These are phyloP conservation scores for Vulpes ferrilata DNA, from an alignment of 2,113 vertebrate species.

Conservation along the genomic window DNA sequence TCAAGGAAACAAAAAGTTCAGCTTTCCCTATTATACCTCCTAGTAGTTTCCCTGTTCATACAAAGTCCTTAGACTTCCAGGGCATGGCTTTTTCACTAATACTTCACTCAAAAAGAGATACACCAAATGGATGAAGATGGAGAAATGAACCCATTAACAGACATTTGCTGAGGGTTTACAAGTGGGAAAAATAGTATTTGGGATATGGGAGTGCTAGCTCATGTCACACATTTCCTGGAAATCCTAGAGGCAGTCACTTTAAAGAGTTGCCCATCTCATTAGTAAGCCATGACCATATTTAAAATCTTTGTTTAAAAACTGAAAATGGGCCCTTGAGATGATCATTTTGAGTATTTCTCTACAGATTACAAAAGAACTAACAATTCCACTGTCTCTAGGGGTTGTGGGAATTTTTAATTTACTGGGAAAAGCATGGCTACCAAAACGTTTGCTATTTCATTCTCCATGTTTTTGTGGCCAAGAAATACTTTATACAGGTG, in stretches of 20 bases:
- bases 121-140: background rate
- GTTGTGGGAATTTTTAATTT: conserved; percentile 46
- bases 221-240: conserved; percentile 29
- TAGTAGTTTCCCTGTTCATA: background rate
- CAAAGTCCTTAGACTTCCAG: background rate
- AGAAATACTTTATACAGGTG: background rate
- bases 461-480: conserved; percentile 35
- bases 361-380: conserved; percentile 18
- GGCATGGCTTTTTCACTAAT: background rate
- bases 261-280: background rate
- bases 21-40: background rate
- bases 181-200: background rate
- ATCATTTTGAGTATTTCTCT: conserved; percentile 6
- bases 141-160: background rate
- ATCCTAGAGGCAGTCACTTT: background rate
- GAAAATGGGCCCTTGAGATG: background rate
- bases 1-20: background rate
- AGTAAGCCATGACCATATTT: background rate
- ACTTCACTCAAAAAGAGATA: background rate
- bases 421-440: background rate
- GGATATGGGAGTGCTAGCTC: background rate
- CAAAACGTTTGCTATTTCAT: background rate
- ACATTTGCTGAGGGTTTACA: background rate
- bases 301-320: conserved; percentile 31
- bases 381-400: background rate